phyloP scores from a whole-genome alignment of 2,113 vertebrate species.

The Ahaetulla prasina region DNA sequence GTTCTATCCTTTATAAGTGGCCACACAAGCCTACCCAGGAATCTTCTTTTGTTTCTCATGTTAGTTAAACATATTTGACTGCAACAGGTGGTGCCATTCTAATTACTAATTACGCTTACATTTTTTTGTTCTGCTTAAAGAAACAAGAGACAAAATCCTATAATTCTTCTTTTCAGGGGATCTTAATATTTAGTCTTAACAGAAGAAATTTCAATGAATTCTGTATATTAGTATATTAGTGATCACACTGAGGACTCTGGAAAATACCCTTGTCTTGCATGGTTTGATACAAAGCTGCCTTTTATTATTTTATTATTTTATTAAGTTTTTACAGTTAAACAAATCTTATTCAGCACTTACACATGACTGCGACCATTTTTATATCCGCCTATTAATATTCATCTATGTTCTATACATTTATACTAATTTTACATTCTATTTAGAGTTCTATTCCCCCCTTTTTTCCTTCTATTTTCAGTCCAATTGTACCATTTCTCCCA shows the following conservation, averaged over 20 bases:
- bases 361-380: too few species aligned
- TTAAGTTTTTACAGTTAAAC: too few species aligned
- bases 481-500: too few species aligned
- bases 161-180: not conserved
- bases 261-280: slow-evolving; percentile 27
- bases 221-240: not conserved
- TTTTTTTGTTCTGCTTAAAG: not conserved
- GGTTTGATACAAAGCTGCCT: slow-evolving; percentile 24
- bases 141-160: not conserved
- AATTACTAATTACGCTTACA: not conserved
- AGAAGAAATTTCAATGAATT: not conserved
- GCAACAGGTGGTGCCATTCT: not conserved
- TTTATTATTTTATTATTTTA: too few species aligned
- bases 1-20: not conserved
- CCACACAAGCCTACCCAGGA: not conserved
- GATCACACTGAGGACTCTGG: slow-evolving; percentile 23
- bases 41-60: not conserved
- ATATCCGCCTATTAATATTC: too few species aligned
- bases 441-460: too few species aligned
- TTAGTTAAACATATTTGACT: not conserved
- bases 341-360: too few species aligned
- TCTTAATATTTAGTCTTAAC: not conserved
- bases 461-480: too few species aligned
- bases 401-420: too few species aligned
- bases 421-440: too few species aligned